phyloP scores from a whole-genome alignment of 2,797 vertebrate genomes.

The Hyperoplus lanceolatus region DNA sequence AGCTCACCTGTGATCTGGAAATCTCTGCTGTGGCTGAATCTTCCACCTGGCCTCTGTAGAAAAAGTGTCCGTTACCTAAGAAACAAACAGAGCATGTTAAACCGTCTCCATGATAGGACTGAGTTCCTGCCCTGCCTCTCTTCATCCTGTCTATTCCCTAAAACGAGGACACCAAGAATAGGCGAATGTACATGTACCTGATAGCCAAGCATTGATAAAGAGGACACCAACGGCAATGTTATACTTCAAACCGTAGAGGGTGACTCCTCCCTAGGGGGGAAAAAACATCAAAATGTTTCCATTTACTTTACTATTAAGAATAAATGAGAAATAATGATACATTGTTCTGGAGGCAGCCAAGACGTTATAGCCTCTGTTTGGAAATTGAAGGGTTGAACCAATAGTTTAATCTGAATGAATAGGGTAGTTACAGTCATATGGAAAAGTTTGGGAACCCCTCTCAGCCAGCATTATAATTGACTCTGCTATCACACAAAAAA shows the following conservation, averaged over 20 bases:
- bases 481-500: too few relatives aligned
- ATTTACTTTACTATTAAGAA: too few relatives aligned
- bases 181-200: constrained; percentile 72
- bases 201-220: constrained; percentile 88
- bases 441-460: too few relatives aligned
- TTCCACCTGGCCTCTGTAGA: constrained; percentile 86
- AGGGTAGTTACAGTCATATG: too few relatives aligned
- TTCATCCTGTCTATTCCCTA: background rate
- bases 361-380: background rate
- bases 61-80: constrained; percentile 83
- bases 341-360: background rate
- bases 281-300: background rate
- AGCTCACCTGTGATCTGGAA: constrained; percentile 85
- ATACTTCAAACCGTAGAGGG: constrained; percentile 82
- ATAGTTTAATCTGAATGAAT: background rate
- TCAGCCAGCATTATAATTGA: too few relatives aligned
- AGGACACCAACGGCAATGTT: constrained; percentile 86
- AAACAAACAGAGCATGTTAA: constrained; percentile 18
- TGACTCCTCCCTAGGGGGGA: constrained; percentile 83
- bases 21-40: constrained; percentile 88
- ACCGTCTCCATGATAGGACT: background rate
- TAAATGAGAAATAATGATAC: background rate
- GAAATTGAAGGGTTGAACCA: background rate
- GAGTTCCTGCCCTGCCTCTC: background rate
- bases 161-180: background rate